phyloP scores from a whole-genome alignment of 2,113 vertebrate species.

The Willisornis vidua region DNA sequence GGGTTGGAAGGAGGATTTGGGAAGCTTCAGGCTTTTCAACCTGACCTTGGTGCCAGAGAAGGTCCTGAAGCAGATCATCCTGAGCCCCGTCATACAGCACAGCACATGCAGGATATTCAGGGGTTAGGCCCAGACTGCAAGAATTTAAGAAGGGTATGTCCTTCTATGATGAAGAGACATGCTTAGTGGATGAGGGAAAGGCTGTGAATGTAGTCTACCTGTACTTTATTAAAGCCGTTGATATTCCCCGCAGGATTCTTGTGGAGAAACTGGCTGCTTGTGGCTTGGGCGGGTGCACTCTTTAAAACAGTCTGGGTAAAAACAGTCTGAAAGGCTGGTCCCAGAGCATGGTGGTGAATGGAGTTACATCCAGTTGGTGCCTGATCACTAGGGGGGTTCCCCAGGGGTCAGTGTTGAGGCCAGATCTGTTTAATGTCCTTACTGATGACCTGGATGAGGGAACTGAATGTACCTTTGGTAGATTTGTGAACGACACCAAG shows the following conservation, averaged over 20 bases:
- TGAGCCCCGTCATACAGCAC: too few relatives aligned
- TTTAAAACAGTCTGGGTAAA: not conserved
- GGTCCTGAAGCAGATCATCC: not conserved
- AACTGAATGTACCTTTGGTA: not conserved
- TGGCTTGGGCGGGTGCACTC: not conserved
- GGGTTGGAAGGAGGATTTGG: not conserved
- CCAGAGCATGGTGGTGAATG: not conserved
- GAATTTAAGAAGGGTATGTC: not conserved
- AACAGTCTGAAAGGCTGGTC: not conserved
- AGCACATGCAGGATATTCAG: not conserved
- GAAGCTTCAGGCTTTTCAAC: not conserved
- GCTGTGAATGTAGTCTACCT: not conserved
- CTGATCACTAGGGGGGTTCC: accelerated
- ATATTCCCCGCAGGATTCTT: not conserved
- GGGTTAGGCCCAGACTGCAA: not conserved
- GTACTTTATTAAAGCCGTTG: not conserved
- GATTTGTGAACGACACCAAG: not conserved
- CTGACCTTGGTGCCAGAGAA: not conserved
- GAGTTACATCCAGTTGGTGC: not conserved
- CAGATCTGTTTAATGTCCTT: not conserved
- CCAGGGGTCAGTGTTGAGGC: not conserved
- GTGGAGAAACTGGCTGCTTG: not conserved
- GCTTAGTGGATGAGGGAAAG: not conserved
- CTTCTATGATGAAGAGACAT: not conserved
- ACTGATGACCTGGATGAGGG: not conserved